Base-by-base conservation (phyloP, 2,797 vertebrate species). In the Pseudomugil gertrudae region DNA sequence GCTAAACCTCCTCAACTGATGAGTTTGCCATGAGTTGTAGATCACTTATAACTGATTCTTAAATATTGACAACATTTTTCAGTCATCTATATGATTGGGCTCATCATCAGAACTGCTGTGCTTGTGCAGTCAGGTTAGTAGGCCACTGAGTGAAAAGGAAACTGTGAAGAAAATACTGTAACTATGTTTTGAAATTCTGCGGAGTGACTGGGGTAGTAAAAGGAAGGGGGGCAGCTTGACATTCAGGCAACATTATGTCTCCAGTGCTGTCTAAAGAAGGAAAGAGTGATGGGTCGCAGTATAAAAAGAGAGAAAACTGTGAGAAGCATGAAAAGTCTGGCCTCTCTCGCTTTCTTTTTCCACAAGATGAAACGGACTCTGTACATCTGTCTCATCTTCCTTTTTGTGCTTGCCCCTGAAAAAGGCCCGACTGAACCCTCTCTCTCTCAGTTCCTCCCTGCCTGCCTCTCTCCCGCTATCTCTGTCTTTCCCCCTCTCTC, bases 311-410 rank as follows among this genome's bases (percentile, higher is more conserved):
- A 77, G 87, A 85, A 86, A 86, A 85, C 87, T 80, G 74, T 72
- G 83, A 89, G 88, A 80, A 84, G 76, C 89, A 83, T 78, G 90
- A 89, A 85, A 74, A 87, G 84, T 89, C 86, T 87, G 80, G 86
- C 81, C 88, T 87, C 84, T 89, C 84, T 73, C 71, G 71, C 83
- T 87, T 89, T 89, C 86, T 87, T 88, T 88, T 84, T 89, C 86
- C 86, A 84, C 76, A 55, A 93, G 91, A 94, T 94, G 91, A 94
- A 94, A 93, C 85, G 70, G 77, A 84, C 88, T 89, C 87, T 87
- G 87, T 83, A 88, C 87, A 91, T 92, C 87, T 92, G 87, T 93
- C 92, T 93, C 91, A 93, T 93, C 90, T 92, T 92, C 81, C 87
- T 85, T 84, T 89, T 85, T 90, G 82, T 76, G 75, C 83, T 88